Conservation (phyloP, 1,140 invertebrate species). For the Hermetia illucens region DNA sequence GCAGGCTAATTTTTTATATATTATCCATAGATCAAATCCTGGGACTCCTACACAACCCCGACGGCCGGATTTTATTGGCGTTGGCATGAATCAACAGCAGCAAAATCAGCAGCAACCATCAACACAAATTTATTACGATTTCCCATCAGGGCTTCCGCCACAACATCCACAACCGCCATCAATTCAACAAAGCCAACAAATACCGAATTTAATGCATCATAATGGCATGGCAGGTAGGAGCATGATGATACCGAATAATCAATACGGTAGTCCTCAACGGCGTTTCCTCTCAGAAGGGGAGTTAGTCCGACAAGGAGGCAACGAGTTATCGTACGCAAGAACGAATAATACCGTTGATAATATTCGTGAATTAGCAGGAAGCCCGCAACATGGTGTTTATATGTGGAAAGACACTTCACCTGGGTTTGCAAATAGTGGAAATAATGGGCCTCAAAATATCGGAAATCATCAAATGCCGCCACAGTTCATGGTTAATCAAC, state of each 20-base stretch:
- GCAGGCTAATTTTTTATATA: too few relatives aligned
- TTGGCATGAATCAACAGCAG: conserved; percentile 33
- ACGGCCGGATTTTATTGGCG: conserved; percentile 72
- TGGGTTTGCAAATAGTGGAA: conserved; percentile 16
- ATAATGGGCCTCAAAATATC: conserved; percentile 9
- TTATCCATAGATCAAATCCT: conserved; percentile 62
- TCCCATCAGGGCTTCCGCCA: conserved; percentile 23
- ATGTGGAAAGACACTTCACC: conserved; percentile 67
- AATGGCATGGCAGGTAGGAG: conserved; percentile 10
- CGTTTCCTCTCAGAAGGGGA: conserved; percentile 76
- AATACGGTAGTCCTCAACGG: conserved; percentile 54
- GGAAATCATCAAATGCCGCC: conserved; percentile 7
- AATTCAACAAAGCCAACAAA: conserved; percentile 22
- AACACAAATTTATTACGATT: conserved; percentile 38
- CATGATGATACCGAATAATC: conserved; percentile 18
- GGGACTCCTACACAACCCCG: conserved; percentile 75
- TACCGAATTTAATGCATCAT: conserved; percentile 12
- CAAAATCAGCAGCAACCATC: conserved; percentile 25
- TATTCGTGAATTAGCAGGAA: conserved; percentile 64
- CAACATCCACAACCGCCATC: conserved; percentile 24
- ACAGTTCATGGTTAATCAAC: not conserved
- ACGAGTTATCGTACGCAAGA: conserved; percentile 36
- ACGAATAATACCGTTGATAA: conserved; percentile 49
- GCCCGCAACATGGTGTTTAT: conserved; percentile 68
- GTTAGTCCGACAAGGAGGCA: conserved; percentile 49